Base-by-base conservation (phyloP, 2,113 vertebrate species). In the Callipepla squamata region DNA sequence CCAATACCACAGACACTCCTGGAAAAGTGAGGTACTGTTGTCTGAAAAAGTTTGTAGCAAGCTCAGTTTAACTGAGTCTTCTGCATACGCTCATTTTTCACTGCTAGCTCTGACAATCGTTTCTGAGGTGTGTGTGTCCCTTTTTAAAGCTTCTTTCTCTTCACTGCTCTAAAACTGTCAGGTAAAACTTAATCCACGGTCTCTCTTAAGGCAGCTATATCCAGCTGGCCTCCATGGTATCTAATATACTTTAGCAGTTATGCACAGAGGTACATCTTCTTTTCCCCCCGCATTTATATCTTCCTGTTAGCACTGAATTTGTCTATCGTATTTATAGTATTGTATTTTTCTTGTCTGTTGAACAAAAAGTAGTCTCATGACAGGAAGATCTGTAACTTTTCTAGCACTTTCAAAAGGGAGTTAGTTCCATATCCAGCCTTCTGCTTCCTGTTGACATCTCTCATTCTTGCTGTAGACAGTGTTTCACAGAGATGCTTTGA, bases 131-230 rank as follows among this genome's bases (percentile, higher is more conserved):
- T 26, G 14, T 36, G 7, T 40, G 19, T 53, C 69, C 38, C 47
- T 44, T 91, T 91, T 92, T 66, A 90, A 85, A 92, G 20, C 23
- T 76, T 78, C 34, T 74, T 32, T 85, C 62, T 51, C 50, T 83
- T 74, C 26, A 11, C 47, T 80, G 11, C 53, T 95, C 66, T 90
- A 44, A 66, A 93, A 51, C 62, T 68, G 22, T 69, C 47, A 59
- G 63, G 67, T 85, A 80, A 89, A 95, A 92, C 73, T 72, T 94
- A 76, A 86, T 81, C 55, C 19, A 15, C 81, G 40, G 22, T 85
- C 66, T 80, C 61, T 83, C 19, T 66, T 90, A 69, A 87, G 85
- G 51, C 11, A 84, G 63, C 65, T 83, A 45, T 82, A 85, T 80
- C 34, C 16, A 69, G 22, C 19, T 94, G 86, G 38, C 59, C 9